A percentile compares a stretch with the other conserved stretches of the same genome.
phyloP scores from a whole-genome alignment of 2,113 vertebrate species.

The Eptesicus fuscus region DNA sequence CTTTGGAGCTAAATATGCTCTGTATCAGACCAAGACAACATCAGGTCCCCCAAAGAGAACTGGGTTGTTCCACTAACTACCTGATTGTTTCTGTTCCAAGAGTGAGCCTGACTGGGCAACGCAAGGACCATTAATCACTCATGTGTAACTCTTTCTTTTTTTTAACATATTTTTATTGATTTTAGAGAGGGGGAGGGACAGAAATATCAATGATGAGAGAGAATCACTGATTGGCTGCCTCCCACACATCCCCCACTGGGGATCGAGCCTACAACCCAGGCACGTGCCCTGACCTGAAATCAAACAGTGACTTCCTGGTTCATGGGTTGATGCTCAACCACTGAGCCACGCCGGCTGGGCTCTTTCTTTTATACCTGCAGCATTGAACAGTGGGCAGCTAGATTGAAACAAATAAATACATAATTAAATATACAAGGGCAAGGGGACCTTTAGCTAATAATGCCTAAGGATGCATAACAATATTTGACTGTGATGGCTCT shows the following conservation, averaged over 20 bases:
- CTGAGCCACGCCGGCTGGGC: too few relatives aligned
- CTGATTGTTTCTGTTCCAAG: neutral
- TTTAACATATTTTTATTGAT: too few relatives aligned
- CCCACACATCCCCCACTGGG: too few relatives aligned
- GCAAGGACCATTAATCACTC: neutral
- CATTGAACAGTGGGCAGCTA: neutral
- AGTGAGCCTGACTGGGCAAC: neutral
- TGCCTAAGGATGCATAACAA: neutral
- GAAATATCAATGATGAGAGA: too few relatives aligned
- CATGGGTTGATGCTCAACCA: too few relatives aligned
- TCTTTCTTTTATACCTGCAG: neutral
- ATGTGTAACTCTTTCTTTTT: neutral
- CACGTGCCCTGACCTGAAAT: too few relatives aligned
- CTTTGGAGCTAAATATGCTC: neutral
- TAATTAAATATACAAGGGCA: neutral
- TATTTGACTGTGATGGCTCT: neutral
- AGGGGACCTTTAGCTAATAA: neutral
- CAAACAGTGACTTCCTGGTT: too few relatives aligned
- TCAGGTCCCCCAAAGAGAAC: neutral
- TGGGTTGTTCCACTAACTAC: neutral
- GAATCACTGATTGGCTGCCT: too few relatives aligned
- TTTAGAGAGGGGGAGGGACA: too few relatives aligned
- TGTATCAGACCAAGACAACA: neutral
- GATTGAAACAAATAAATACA: constrained; percentile 5
- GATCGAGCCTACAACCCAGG: too few relatives aligned